Conservation (phyloP, 2,113 vertebrate genomes). For the Triplophysa rosa region DNA sequence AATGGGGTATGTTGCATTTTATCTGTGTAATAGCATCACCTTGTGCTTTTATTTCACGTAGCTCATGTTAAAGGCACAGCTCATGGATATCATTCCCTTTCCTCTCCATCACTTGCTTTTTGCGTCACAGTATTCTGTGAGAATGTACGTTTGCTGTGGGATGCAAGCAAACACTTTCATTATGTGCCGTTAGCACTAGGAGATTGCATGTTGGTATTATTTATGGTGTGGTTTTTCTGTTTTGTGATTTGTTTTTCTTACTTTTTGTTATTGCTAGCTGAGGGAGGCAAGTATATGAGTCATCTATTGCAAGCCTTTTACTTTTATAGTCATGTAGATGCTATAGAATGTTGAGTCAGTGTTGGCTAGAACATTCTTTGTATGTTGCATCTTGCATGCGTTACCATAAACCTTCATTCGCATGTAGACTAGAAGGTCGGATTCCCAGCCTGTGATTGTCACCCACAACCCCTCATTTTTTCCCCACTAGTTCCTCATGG, state of each 20-base stretch:
- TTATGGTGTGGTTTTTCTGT: constrained; percentile 46
- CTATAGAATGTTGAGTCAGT: constrained; percentile 55
- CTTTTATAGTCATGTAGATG: constrained; percentile 46
- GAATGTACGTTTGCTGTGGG: constrained; percentile 25
- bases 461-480: background rate
- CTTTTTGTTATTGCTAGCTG: constrained; percentile 74
- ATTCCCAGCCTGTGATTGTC: background rate
- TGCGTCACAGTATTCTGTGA: background rate
- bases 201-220: constrained; percentile 51
- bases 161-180: background rate
- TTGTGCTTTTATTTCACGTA: constrained; percentile 18
- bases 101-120: constrained; percentile 30
- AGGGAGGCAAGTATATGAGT: constrained; percentile 79
- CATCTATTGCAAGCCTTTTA: constrained; percentile 42
- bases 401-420: constrained; percentile 34
- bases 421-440: background rate
- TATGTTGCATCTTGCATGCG: constrained; percentile 62
- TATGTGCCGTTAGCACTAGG: background rate
- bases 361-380: constrained; percentile 48
- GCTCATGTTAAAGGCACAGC: background rate
- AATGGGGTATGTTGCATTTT: constrained; percentile 85
- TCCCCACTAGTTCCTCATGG: background rate
- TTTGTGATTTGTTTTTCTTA: constrained; percentile 64
- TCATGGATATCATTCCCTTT: constrained; percentile 20
- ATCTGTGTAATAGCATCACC: background rate